These are phyloP conservation scores for Nymphalis polychloros DNA, from an alignment of 2,888 invertebrate species.

Conservation along the genomic window DNA sequence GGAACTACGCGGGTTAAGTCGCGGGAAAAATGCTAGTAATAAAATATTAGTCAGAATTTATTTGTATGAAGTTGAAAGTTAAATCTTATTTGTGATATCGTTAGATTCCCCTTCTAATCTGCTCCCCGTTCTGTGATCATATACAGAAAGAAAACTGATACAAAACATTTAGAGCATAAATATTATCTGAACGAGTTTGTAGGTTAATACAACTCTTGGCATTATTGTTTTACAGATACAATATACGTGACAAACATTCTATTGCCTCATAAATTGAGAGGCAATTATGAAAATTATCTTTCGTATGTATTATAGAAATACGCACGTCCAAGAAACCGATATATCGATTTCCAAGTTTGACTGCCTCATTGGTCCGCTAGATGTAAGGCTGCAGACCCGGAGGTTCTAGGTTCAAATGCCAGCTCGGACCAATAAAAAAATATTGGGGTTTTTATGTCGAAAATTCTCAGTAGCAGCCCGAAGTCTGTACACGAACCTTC, in stretches of 20 bases:
- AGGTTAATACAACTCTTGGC: conserved; percentile 10
- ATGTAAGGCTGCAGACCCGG: too few species aligned
- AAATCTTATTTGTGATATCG: too few species aligned
- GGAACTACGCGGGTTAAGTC: too few species aligned
- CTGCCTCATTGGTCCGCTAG: too few species aligned
- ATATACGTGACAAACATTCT: conserved; percentile 18
- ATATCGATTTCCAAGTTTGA: neutral
- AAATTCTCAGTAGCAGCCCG: too few species aligned
- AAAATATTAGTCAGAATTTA: too few species aligned
- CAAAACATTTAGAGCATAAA: conserved; percentile 25
- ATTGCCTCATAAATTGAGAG: neutral
- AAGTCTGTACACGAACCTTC: too few species aligned
- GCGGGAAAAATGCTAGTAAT: too few species aligned
- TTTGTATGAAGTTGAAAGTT: too few species aligned
- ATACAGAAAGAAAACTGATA: conserved; percentile 20
- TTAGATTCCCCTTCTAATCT: neutral
- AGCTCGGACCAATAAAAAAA: too few species aligned
- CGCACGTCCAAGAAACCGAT: neutral
- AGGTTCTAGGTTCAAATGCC: too few species aligned
- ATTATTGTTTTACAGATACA: conserved; percentile 5
- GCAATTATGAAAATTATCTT: neutral
- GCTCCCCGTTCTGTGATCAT: conserved; percentile 7
- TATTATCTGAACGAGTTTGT: conserved; percentile 20
- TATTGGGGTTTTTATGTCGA: too few species aligned
- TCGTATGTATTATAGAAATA: neutral